Evolutionary conservation across 2,888 invertebrate genomes (phyloP), one percentile per base, ranked within the genome.

Genomic region (Andrena chrysosceles): DNA sequence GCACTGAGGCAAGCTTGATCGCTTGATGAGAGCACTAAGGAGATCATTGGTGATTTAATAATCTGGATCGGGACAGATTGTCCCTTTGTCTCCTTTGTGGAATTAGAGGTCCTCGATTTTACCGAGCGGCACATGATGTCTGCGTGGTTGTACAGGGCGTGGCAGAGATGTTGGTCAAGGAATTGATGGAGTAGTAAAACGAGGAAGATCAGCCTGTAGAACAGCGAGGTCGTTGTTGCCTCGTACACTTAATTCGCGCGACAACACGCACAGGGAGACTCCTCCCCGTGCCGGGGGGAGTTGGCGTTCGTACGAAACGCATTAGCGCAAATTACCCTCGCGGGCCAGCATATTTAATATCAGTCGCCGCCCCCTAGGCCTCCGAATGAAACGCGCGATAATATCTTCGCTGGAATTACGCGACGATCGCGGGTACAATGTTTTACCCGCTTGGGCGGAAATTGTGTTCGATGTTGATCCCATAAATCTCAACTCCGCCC

Each of bases 321-420:
- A 74, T 74, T 74, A 74, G 23, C 3, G 56, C 31, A 67, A 67
- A 74, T 74, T 74, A 56, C 23, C 56, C 31, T 48, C 29, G 73
- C 42, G 33, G 31, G 23, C 29, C 20, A 59, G 59, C 16, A 33
- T 59, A 67, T 74, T 74, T 74, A 67, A 74, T 74, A 67, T 66
- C 20, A 56, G 56, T 56, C 66, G 20, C 54, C 33, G 26, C 23
- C 33, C 26, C 52, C 13, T 16, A 29, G 20, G n/a, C 54, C 29
- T 31, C 13, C 20, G 49, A 59, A 31, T 23, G 59, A 48, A 48
- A 42, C 66, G 5, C 5, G 66, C 54, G 73, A 74, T 74, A 67
- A 16, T 29, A 67, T 67, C 73, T 6, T 29, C 31, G 42, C n/a
- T 64, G 67, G 29, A 74, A 74, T 74, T 74, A 67, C 48, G 63